A percentile compares a stretch with the other conserved stretches of the same genome.
Conservation (phyloP, 2,113 vertebrate species). For the Megalops atlanticus region DNA sequence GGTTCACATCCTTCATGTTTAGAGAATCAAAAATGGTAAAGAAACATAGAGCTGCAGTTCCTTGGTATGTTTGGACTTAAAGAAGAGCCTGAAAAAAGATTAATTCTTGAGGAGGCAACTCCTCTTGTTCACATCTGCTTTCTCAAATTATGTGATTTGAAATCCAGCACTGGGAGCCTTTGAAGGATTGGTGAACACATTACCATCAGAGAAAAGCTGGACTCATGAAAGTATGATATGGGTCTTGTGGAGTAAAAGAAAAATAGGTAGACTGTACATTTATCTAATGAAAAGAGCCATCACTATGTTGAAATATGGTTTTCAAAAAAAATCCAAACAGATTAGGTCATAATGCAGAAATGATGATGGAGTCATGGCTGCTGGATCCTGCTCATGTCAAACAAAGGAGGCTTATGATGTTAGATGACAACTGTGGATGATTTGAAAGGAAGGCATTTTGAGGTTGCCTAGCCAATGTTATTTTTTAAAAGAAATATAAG, state of each 20-base stretch:
- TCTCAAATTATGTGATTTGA: not conserved
- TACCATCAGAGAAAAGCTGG: slow-evolving; percentile 19
- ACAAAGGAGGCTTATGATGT: not conserved
- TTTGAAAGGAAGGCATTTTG: slow-evolving; percentile 4
- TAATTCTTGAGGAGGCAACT: not conserved
- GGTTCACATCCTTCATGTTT: not conserved
- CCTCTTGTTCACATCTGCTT: slow-evolving; percentile 4
- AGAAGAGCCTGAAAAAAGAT: not conserved
- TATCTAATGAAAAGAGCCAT: no score
- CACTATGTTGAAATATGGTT: not conserved
- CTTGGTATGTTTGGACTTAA: slow-evolving; percentile 2
- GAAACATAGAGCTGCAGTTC: not conserved
- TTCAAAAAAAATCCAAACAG: slow-evolving; percentile 4
- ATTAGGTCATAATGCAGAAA: not conserved
- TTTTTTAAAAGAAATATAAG: no score
- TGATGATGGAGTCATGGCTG: not conserved
- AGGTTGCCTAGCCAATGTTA: slow-evolving; percentile 17
- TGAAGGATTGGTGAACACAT: slow-evolving; percentile 65
- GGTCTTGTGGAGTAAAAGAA: no score
- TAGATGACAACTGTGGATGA: not conserved
- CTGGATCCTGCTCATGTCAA: not conserved
- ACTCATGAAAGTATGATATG: no score
- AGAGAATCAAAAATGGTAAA: not conserved
- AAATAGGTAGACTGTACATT: no score
- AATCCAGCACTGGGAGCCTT: slow-evolving; percentile 19